A percentile compares a stretch with the other conserved stretches of the same genome.
phyloP scores from a whole-genome alignment of 2,888 invertebrate genomes.

The Fragum whitleyi region DNA sequence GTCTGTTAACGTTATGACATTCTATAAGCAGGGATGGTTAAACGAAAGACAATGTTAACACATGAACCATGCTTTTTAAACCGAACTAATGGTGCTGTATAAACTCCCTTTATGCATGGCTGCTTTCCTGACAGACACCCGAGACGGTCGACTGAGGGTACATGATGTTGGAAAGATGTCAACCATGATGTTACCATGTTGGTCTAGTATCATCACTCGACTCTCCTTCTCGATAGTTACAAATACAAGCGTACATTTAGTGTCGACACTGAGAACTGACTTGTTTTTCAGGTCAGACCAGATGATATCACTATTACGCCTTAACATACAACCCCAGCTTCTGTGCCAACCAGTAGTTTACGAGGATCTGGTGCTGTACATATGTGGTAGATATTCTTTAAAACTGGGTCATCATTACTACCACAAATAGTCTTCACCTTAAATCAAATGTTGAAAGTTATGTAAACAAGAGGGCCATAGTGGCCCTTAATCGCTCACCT shows the following conservation, averaged over 20 bases:
- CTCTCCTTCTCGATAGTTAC: conserved; percentile 55
- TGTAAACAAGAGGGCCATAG: no score
- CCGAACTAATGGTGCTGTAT: conserved; percentile 45
- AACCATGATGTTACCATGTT: conserved; percentile 56
- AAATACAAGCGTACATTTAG: conserved; percentile 52
- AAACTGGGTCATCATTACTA: conserved; percentile 56
- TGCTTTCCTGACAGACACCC: conserved; percentile 58
- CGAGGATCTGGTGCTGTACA: conserved; percentile 61
- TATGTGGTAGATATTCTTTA: conserved; percentile 58
- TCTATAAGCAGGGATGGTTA: no score
- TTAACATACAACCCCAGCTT: conserved; percentile 58
- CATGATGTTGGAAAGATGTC: conserved; percentile 58
- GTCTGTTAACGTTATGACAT: no score
- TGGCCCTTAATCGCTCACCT: no score
- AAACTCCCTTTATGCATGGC: conserved; percentile 56
- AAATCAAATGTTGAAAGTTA: no score
- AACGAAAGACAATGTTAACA: conserved; percentile 47
- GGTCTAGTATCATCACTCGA: conserved; percentile 53
- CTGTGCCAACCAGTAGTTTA: conserved; percentile 54
- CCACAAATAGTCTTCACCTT: conserved; percentile 65
- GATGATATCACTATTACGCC: conserved; percentile 62
- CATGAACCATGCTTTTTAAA: conserved; percentile 63
- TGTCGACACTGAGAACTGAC: conserved; percentile 52
- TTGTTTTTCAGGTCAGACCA: conserved; percentile 48
- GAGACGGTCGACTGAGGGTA: conserved; percentile 42